Evolutionary conservation across 2,888 invertebrate genomes (phyloP).

Genomic region (Trypoxylon attenuatum): DNA sequence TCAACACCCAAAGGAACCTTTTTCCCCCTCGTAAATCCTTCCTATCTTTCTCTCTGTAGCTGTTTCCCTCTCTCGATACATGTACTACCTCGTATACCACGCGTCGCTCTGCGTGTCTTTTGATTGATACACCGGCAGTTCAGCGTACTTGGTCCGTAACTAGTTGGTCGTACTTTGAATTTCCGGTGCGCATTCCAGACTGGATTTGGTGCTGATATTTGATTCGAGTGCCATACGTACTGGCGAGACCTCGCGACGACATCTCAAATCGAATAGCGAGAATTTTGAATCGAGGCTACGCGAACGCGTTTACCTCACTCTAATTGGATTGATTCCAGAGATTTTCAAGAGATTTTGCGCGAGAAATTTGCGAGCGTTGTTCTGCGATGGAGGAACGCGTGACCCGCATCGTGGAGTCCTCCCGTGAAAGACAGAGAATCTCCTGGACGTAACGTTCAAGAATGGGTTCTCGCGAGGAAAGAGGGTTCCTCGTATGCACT

Average conservation of each 20-base stretch:
- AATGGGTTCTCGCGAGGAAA: background rate
- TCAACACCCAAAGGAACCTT: background rate
- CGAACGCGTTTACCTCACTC: too few species aligned
- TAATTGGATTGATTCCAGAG: background rate
- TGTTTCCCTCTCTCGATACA: background rate
- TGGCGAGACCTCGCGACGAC: slow-evolving; percentile 22
- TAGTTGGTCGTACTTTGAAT: slow-evolving; percentile 59
- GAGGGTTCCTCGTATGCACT: background rate
- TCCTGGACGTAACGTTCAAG: background rate
- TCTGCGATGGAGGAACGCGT: background rate
- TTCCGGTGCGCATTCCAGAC: slow-evolving; percentile 39
- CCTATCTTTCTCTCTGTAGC: background rate
- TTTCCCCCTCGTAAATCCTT: background rate
- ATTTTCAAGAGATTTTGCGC: too few species aligned
- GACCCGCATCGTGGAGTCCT: background rate
- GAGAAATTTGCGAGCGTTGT: too few species aligned
- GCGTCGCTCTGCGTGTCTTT: slow-evolving; percentile 28
- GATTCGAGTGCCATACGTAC: slow-evolving; percentile 39
- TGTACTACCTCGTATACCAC: slow-evolving; percentile 25
- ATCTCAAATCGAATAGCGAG: slow-evolving; percentile 2
- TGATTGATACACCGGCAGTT: slow-evolving; percentile 47
- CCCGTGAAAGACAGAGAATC: background rate
- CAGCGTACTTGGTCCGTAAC: slow-evolving; percentile 59
- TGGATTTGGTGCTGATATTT: slow-evolving; percentile 48
- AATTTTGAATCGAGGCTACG: slow-evolving; percentile 13